Evolutionary conservation across 1,140 invertebrate genomes (phyloP).

Genomic region (Drusus annulatus): DNA sequence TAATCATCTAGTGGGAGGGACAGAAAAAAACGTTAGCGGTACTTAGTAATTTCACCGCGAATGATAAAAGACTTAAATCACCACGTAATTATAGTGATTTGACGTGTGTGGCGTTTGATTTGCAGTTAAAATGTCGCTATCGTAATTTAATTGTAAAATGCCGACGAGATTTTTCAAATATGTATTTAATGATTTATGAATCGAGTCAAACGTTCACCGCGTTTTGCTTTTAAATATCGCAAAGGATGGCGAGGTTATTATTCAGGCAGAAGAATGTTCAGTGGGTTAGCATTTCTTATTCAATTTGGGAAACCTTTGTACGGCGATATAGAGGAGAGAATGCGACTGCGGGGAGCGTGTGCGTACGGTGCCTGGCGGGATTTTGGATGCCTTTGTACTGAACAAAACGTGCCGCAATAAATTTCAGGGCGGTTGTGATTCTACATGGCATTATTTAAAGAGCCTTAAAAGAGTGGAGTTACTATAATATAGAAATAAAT

Average conservation of each 20-base stretch:
- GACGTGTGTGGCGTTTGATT: not conserved
- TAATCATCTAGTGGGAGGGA: too few relatives aligned
- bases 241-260: too few relatives aligned
- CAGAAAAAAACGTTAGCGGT: too few relatives aligned
- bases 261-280: too few relatives aligned
- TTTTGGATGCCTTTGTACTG: conserved; percentile 25
- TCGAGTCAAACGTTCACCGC: too few relatives aligned
- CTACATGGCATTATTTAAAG: not conserved
- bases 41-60: too few relatives aligned
- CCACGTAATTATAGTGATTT: not conserved
- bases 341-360: conserved; percentile 6
- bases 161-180: too few relatives aligned
- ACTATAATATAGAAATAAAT: too few relatives aligned
- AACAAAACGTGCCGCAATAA: conserved; percentile 3
- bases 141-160: too few relatives aligned
- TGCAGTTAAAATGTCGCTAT: not conserved
- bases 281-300: not conserved
- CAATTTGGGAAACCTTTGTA: conserved; percentile 13
- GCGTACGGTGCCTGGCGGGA: not conserved
- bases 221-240: too few relatives aligned
- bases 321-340: not conserved
- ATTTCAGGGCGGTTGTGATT: conserved; percentile 9
- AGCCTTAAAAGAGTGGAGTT: not conserved
- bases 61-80: not conserved
- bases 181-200: too few relatives aligned